These are phyloP conservation scores for Oncorhynchus mykiss DNA, from an alignment of 2,113 vertebrate species.

Conservation along the genomic window DNA sequence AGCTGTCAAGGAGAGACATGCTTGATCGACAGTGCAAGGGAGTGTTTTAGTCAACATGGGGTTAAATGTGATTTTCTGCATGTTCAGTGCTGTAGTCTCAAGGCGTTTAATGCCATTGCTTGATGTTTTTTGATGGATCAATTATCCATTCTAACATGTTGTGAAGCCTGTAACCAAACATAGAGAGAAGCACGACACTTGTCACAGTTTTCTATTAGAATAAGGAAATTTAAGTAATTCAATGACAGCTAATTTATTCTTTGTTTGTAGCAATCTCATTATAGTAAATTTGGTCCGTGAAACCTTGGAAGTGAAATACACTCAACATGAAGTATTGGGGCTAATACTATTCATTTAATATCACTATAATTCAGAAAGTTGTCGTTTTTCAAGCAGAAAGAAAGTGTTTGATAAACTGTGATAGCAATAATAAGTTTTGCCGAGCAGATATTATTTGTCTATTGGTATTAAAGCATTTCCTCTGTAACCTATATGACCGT, in stretches of 20 bases:
- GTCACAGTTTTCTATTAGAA: conserved; percentile 75
- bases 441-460: neutral
- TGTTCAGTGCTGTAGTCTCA: conserved; percentile 67
- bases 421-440: neutral
- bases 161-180: conserved; percentile 72
- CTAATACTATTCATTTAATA: conserved; percentile 57
- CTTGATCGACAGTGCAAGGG: conserved; percentile 62
- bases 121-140: conserved; percentile 80
- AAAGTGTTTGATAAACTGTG: neutral
- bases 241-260: conserved; percentile 77
- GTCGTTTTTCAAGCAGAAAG: neutral
- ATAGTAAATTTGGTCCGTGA: conserved; percentile 61
- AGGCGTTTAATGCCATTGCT: conserved; percentile 73
- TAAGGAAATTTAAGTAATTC: conserved; percentile 79
- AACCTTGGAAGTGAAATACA: conserved; percentile 54
- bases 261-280: conserved; percentile 71
- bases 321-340: conserved; percentile 51
- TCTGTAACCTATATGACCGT: too few species aligned
- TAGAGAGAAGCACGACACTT: conserved; percentile 72
- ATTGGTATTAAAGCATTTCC: neutral
- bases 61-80: conserved; percentile 82
- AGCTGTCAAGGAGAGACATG: conserved; percentile 72
- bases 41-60: conserved; percentile 70
- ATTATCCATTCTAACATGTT: conserved; percentile 78
- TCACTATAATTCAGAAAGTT: conserved; percentile 15